Percentiles rank a stretch among this genome's conserved stretches.
These are phyloP conservation scores for Caenorhabditis sp. DNA, from an alignment of 2,888 invertebrate genomes.

Conservation along the genomic window DNA sequence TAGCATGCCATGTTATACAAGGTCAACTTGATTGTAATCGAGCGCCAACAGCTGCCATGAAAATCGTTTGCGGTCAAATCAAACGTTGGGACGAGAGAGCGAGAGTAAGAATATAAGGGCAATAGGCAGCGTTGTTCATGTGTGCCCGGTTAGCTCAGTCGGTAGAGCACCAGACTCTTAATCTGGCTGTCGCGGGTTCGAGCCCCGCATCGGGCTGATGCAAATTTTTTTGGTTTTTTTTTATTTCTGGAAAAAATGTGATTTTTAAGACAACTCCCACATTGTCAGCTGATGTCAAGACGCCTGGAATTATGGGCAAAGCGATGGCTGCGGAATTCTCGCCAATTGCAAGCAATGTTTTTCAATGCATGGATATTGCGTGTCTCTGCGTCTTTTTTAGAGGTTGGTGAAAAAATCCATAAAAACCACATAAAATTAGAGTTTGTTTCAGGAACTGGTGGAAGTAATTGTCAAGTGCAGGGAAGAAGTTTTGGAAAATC, in stretches of 20 bases:
- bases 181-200: conserved; percentile 69
- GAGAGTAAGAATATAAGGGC: conserved; percentile 16
- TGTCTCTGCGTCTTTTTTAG: conserved; percentile 49
- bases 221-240: conserved; percentile 2
- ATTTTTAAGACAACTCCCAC: conserved; percentile 46
- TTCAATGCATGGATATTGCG: conserved; percentile 50
- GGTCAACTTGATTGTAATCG: conserved; percentile 35
- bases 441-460: conserved; percentile 34
- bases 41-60: conserved; percentile 39
- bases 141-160: conserved; percentile 67
- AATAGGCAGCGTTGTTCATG: background rate
- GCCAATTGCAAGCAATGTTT: conserved; percentile 45
- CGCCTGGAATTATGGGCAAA: conserved; percentile 52
- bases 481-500: conserved; percentile 36
- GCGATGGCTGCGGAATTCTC: conserved; percentile 51
- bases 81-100: conserved; percentile 44
- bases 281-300: conserved; percentile 46
- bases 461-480: conserved; percentile 39
- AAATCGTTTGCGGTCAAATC: conserved; percentile 43
- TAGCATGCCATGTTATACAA: background rate
- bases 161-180: conserved; percentile 70
- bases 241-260: too few relatives aligned
- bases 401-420: conserved; percentile 13
- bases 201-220: conserved; percentile 64
- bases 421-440: background rate